These are phyloP conservation scores for Tillus elongatus DNA, from an alignment of 2,888 invertebrate genomes.

Conservation along the genomic window DNA sequence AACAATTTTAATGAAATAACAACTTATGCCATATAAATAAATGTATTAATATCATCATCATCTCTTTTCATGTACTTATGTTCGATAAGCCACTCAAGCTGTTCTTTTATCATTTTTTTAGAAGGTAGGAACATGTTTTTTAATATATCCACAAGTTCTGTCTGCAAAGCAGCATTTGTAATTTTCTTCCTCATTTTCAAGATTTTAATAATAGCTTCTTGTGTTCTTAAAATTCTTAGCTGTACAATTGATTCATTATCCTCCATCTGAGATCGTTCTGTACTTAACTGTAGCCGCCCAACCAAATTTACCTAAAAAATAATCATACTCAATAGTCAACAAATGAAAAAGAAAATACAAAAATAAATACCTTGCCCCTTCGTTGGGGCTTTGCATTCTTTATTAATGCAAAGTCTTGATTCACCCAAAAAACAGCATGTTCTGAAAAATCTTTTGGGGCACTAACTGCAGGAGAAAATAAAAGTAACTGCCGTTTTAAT, in stretches of 20 bases:
- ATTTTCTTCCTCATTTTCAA: slow-evolving; percentile 96
- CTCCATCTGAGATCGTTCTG: slow-evolving; percentile 90
- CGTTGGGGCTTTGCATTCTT: slow-evolving; percentile 94
- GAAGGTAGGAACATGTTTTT: slow-evolving; percentile 99
- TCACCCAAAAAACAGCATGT: slow-evolving; percentile 89
- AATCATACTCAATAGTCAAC: slow-evolving; percentile 10
- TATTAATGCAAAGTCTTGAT: slow-evolving; percentile 90
- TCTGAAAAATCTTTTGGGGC: slow-evolving; percentile 92
- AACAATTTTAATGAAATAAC: no score
- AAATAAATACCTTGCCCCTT: slow-evolving; percentile 66
- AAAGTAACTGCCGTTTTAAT: slow-evolving; percentile 82
- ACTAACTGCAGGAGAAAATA: slow-evolving; percentile 69
- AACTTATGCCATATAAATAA: slow-evolving; percentile 89
- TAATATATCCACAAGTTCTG: slow-evolving; percentile 93
- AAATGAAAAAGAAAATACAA: slow-evolving; percentile 7
- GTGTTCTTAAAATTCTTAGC: slow-evolving; percentile 80
- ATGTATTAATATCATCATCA: slow-evolving; percentile 95
- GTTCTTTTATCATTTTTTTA: slow-evolving; percentile 99
- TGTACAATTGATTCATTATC: slow-evolving; percentile 99
- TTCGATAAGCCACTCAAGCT: slow-evolving; percentile 98
- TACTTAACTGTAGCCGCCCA: slow-evolving; percentile 88
- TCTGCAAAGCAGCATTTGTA: slow-evolving; percentile 89
- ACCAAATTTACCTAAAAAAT: slow-evolving; percentile 71
- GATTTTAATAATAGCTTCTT: slow-evolving; percentile 99
- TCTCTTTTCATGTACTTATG: slow-evolving; percentile 96